Conservation (phyloP, 2,888 invertebrate species). For the Brenthis ino region DNA sequence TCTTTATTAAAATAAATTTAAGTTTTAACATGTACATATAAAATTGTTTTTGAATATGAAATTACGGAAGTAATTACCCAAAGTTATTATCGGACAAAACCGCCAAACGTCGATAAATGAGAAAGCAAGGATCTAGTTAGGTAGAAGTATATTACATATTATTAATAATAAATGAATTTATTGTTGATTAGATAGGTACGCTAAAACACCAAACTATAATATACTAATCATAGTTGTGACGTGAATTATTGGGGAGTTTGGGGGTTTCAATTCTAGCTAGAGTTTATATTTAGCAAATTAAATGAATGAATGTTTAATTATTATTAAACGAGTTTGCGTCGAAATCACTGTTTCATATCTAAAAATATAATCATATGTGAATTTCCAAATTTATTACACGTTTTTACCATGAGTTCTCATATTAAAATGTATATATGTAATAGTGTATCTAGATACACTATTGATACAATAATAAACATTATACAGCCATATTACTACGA, state of each 20-base stretch:
- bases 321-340: neutral
- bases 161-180: constrained; percentile 38
- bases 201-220: constrained; percentile 34
- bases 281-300: constrained; percentile 13
- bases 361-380: neutral
- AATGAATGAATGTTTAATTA: constrained; percentile 6
- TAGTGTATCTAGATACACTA: too few species aligned
- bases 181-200: constrained; percentile 38
- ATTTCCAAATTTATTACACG: neutral
- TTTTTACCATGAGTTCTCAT: neutral
- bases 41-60: constrained; percentile 35
- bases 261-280: neutral
- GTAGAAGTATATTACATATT: constrained; percentile 25
- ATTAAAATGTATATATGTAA: too few species aligned
- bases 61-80: constrained; percentile 31
- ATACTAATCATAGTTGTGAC: constrained; percentile 13
- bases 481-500: neutral
- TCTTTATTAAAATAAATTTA: constrained; percentile 68
- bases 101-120: constrained; percentile 31
- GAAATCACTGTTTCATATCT: neutral
- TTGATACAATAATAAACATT: neutral
- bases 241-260: neutral
- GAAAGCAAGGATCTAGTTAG: constrained; percentile 35
- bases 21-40: constrained; percentile 53
- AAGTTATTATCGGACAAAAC: constrained; percentile 31